Base-by-base conservation (phyloP, 2,888 invertebrate genomes). In the Aspidiotus destructor region DNA sequence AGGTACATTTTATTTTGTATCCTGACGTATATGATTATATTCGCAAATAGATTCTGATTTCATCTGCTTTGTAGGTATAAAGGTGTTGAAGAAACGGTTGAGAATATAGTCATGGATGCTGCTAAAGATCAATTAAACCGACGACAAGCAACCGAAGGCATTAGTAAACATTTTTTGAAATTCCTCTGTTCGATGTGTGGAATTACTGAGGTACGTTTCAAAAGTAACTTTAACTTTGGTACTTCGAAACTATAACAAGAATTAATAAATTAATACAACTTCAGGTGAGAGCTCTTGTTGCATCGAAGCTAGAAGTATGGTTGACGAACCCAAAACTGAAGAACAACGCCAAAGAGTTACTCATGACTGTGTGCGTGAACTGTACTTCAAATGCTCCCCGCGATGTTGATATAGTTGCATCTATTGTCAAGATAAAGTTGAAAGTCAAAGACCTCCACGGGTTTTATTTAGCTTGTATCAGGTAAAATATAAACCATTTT, bases 321-420 rank as follows among this genome's bases (percentile, higher is more conserved):
- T 81, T 97, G 70, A 94, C 95, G 77, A 96, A 96, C 76, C 94
- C 95, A 71, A 98, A 97, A 82, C 79, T 95, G 67, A 89, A 91
- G 81, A 86, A 92, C 74, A 86, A 89, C 28, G 94, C 94, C 0
- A 94, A 95, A 77, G 97, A 97, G 78, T 78, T 98, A 67, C 79
- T 98, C 41, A 88, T 94, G 68, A 87, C 90, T 74, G 84, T 97
- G 72, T 96, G 95, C 77, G 86, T 88, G 74, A 98, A 98, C 80
- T 92, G 93, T 73, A 88, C 87, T 16, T 82, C 84, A 62, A 82
- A 84, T 68, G 83, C 83, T 17, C 78, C 81, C 7, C 79, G 83
- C 69, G 91, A 91, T 78, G 78, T 84, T 41, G 87, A 88, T 75
- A 89, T 92, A 60, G 86, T 97, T 68, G 86, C 88, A 42, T 87